Base-by-base conservation (phyloP, 2,888 invertebrate genomes). In the Nymphalis c-album region DNA sequence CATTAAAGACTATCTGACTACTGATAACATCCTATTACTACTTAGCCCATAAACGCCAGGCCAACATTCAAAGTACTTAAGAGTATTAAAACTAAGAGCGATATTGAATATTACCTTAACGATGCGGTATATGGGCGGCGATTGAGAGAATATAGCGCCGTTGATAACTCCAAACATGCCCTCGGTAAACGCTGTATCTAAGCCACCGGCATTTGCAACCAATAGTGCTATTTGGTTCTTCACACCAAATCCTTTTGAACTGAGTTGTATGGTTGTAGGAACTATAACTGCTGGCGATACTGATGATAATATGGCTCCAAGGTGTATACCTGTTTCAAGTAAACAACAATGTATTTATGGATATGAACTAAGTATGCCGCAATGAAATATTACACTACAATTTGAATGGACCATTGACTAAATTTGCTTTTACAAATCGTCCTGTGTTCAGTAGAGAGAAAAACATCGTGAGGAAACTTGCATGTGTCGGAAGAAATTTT, bases 281-380 rank as follows among this genome's bases (percentile, higher is more conserved):
- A 98, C 98, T 7, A 99, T 96, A 5, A 99, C 97, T 1, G 99
- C 99, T 5, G 99, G 98, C 0, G 98, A 98, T 1, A 99, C 98
- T 2, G 98, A 99, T 0, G 98, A 96, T 65, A 98, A 92, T 62
- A 97, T 95, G 63, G 96, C 94, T 10, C 98, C 98, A 46, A 98
- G 92, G 73, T 98, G 94, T 66, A 97, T 93, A 48, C 94, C 94
- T 94, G 78, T 18, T 40, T 31, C 6, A 7, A 55, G n/a, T 7
- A 53, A 53, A 16, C 4, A 53, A 20, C 16, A 22, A 22, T 22
- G 2, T 10, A 22, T 16, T 5, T 7, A 22, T 26, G 2, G 13
- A 53, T 22, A 53, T 20, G 0, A 16, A 10, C 13, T 20, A 20
- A 22, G 31, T 31, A 13, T 40, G 4, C 13, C 26, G 6, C 26